Conservation (phyloP, 2,113 vertebrate species). For the Seriola quinqueradiata region DNA sequence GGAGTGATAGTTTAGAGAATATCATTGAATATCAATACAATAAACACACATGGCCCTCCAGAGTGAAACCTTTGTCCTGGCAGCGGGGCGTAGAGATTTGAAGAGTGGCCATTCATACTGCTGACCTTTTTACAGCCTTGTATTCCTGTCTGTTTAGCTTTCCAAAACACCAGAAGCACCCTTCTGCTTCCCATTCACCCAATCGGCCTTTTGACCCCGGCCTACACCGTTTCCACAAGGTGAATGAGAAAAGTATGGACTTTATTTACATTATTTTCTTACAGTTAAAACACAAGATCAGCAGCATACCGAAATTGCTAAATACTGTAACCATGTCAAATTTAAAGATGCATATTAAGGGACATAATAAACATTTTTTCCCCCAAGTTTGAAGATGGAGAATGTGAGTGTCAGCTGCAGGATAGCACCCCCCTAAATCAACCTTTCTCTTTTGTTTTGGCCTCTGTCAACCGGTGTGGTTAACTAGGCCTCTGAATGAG, state of each 20-base stretch:
- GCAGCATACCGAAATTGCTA: neutral
- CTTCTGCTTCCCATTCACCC: conserved; percentile 34
- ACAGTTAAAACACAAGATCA: neutral
- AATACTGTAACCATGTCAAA: neutral
- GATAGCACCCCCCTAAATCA: conserved; percentile 55
- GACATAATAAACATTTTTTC: neutral
- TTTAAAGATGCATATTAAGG: conserved; percentile 3
- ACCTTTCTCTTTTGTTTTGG: conserved; percentile 53
- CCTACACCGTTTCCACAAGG: neutral
- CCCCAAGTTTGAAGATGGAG: neutral
- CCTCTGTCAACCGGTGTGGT: conserved; percentile 46
- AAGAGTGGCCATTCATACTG: conserved; percentile 46
- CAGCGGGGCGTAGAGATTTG: neutral
- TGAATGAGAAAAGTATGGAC: neutral
- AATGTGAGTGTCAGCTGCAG: conserved; percentile 15
- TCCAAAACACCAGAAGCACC: conserved; percentile 43
- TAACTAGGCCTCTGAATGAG: conserved; percentile 64
- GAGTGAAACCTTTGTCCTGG: conserved; percentile 44
- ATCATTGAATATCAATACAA: conserved; percentile 9
- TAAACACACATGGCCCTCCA: conserved; percentile 7
- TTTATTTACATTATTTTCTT: neutral
- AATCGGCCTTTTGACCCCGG: conserved; percentile 34
- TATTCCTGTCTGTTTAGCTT: conserved; percentile 44
- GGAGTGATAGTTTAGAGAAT: conserved; percentile 7
- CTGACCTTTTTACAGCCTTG: conserved; percentile 64